phyloP scores from a whole-genome alignment of 2,797 vertebrate genomes.

The Enteromius viviparus region DNA sequence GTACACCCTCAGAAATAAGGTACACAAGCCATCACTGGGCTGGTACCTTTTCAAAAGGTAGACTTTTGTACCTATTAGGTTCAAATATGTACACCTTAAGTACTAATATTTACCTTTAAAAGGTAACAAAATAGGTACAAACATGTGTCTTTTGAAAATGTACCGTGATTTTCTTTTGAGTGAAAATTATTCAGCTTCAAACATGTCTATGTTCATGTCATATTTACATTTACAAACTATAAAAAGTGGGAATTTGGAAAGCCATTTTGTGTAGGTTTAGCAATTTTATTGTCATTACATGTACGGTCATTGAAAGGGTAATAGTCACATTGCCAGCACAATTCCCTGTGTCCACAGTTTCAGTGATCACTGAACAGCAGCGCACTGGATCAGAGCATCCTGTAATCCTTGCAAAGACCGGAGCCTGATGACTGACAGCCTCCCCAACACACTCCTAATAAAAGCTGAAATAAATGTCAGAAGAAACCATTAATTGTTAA shows the following conservation, averaged over 20 bases:
- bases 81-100: too few species aligned
- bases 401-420: constrained; percentile 28
- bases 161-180: too few species aligned
- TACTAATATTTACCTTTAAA: too few species aligned
- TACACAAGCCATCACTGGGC: too few species aligned
- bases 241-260: neutral
- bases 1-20: too few species aligned
- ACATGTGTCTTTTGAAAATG: too few species aligned
- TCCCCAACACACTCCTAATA: neutral
- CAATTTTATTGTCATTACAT: constrained; percentile 6
- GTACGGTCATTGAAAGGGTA: neutral
- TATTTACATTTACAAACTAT: neutral
- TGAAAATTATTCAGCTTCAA: too few species aligned
- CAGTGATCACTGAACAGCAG: constrained; percentile 8
- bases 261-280: neutral
- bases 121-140: too few species aligned
- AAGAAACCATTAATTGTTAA: neutral
- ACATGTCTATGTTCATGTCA: neutral
- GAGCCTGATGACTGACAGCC: constrained; percentile 5
- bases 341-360: neutral
- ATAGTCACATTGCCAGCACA: neutral
- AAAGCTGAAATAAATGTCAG: neutral
- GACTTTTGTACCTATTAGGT: too few species aligned
- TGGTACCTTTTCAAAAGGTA: too few species aligned
- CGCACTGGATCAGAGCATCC: constrained; percentile 5